These are phyloP conservation scores for Brachyalestes nurse DNA, from an alignment of 2,797 vertebrate genomes.

Conservation along the genomic window DNA sequence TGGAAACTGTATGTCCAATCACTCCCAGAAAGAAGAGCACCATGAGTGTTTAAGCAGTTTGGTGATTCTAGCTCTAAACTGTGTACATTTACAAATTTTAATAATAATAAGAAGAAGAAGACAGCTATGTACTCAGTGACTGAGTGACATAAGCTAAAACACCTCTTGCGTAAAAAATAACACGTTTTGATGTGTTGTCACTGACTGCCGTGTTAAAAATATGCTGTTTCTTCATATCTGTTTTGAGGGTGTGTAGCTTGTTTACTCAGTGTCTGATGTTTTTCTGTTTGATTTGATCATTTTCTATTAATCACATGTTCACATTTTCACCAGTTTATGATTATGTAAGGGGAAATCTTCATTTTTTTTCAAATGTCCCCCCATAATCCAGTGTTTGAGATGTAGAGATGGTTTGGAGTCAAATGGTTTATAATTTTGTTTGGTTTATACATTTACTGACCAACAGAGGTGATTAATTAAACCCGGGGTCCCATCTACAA, in stretches of 20 bases:
- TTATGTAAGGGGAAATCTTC: background rate
- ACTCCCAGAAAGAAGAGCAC: too few species aligned
- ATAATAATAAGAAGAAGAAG: too few species aligned
- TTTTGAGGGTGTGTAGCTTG: background rate
- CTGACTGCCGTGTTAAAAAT: background rate
- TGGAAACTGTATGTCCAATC: too few species aligned
- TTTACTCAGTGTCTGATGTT: slow-evolving; percentile 7
- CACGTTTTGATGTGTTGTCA: background rate
- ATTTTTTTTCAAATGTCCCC: background rate
- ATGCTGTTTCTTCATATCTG: background rate
- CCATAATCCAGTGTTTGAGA: background rate
- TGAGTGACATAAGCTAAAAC: too few species aligned
- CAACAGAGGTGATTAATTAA: too few species aligned
- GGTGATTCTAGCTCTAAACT: too few species aligned
- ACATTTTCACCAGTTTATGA: background rate
- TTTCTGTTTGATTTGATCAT: slow-evolving; percentile 3
- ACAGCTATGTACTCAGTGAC: too few species aligned
- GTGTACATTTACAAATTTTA: too few species aligned
- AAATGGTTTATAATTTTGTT: too few species aligned
- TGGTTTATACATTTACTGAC: too few species aligned
- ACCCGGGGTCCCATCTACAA: background rate
- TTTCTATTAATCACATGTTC: background rate
- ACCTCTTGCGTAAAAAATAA: too few species aligned
- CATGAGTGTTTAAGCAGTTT: too few species aligned
- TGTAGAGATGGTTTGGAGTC: background rate